Conservation (phyloP, 2,888 invertebrate species). For the Atrina japonica region DNA sequence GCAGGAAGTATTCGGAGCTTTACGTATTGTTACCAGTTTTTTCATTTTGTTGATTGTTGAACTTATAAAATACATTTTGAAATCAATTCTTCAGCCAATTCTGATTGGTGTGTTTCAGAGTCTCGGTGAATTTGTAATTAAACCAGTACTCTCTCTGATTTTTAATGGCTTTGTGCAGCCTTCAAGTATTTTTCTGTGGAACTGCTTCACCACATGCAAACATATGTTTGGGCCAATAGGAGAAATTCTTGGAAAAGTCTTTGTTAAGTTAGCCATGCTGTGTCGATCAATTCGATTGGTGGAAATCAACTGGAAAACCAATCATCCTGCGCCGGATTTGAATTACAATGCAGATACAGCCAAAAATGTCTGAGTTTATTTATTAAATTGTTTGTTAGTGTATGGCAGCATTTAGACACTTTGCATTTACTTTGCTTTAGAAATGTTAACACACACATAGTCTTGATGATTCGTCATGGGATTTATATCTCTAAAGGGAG, state of each 20-base stretch:
- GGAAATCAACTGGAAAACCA: slow-evolving; percentile 53
- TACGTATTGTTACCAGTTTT: slow-evolving; percentile 57
- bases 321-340: neutral
- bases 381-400: too few species aligned
- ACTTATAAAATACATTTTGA: slow-evolving; percentile 53
- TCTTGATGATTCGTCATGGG: too few species aligned
- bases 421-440: too few species aligned
- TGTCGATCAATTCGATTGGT: slow-evolving; percentile 55
- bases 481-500: too few species aligned
- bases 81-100: slow-evolving; percentile 58
- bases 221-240: slow-evolving; percentile 59
- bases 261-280: slow-evolving; percentile 56
- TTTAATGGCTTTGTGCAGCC: slow-evolving; percentile 65
- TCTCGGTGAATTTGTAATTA: slow-evolving; percentile 60
- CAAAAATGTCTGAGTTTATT: too few species aligned
- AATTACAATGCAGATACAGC: too few species aligned
- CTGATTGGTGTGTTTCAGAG: slow-evolving; percentile 56
- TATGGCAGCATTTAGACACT: too few species aligned
- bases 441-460: too few species aligned
- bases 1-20: slow-evolving; percentile 59
- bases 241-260: slow-evolving; percentile 52
- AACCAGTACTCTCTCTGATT: slow-evolving; percentile 58
- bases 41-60: slow-evolving; percentile 60
- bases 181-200: slow-evolving; percentile 60
- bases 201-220: slow-evolving; percentile 58